Percentiles rank a stretch among this genome's conserved stretches.
phyloP scores from a whole-genome alignment of 2,113 vertebrate genomes.

The Prochilodus magdalenae region DNA sequence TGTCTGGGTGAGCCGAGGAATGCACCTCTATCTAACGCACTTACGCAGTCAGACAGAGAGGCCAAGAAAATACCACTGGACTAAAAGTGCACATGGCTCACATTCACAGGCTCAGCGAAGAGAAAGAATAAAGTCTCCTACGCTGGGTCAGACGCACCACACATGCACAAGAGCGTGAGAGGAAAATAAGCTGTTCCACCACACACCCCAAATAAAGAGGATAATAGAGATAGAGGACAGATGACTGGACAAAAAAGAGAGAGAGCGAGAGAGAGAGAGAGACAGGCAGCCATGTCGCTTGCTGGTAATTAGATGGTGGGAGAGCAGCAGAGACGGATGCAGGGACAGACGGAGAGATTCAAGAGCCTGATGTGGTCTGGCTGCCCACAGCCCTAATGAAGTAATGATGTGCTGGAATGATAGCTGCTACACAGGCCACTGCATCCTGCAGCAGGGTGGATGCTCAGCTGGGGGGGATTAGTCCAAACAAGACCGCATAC shows the following conservation, averaged over 20 bases:
- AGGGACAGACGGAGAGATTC: slow-evolving; percentile 46
- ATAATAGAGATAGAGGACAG: slow-evolving; percentile 31
- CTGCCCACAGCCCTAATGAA: slow-evolving; percentile 46
- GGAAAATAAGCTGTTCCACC: not conserved
- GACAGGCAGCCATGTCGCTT: slow-evolving; percentile 39
- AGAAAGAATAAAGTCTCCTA: slow-evolving; percentile 29
- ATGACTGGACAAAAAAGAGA: slow-evolving; percentile 29
- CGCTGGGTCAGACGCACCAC: slow-evolving; percentile 27
- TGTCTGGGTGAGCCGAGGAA: too few relatives aligned
- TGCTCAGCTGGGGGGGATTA: not conserved
- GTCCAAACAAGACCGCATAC: not conserved
- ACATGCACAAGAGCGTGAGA: not conserved
- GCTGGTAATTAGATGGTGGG: slow-evolving; percentile 54
- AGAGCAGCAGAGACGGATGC: slow-evolving; percentile 51
- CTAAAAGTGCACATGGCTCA: slow-evolving; percentile 32
- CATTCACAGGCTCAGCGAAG: slow-evolving; percentile 32
- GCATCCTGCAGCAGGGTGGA: not conserved
- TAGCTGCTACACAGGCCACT: slow-evolving; percentile 34
- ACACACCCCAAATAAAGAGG: slow-evolving; percentile 42
- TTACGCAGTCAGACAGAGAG: slow-evolving; percentile 7
- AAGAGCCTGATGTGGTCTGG: slow-evolving; percentile 31
- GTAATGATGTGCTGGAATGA: slow-evolving; percentile 61
- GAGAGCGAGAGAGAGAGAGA: too few relatives aligned
- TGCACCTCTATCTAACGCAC: too few relatives aligned
- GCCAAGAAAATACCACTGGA: not conserved